phyloP scores from a whole-genome alignment of 1,140 invertebrate species.

The Melanaphis sacchari region DNA sequence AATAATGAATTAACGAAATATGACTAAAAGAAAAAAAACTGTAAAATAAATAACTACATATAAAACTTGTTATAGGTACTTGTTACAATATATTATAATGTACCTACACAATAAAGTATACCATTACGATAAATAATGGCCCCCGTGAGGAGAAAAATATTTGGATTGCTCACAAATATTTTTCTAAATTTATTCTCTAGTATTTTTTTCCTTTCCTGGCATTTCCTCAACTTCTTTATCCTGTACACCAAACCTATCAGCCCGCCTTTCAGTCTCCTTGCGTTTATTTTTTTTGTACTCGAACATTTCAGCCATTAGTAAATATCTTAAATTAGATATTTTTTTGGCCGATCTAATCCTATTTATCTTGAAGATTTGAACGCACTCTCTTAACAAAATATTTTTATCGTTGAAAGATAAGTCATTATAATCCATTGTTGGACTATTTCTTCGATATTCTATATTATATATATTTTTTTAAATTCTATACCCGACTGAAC shows the following conservation, averaged over 20 bases:
- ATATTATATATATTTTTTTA: not conserved
- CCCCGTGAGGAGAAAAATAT: not conserved
- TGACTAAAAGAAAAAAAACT: not conserved
- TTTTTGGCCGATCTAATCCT: not conserved
- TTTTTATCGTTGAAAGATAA: not conserved
- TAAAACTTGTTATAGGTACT: not conserved
- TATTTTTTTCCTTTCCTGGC: not conserved
- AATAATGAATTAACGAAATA: not conserved
- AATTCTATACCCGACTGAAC: not conserved
- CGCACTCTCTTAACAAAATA: not conserved
- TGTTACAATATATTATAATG: constrained; percentile 8
- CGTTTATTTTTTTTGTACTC: not conserved
- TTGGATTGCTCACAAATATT: constrained; percentile 1
- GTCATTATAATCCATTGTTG: not conserved
- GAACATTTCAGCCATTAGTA: not conserved
- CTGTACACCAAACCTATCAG: not conserved
- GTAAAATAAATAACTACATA: not conserved
- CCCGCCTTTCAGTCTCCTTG: not conserved
- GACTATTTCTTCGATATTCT: not conserved
- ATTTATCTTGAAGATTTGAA: not conserved
- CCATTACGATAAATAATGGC: not conserved
- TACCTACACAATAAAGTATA: not conserved
- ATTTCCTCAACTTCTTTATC: constrained; percentile 4
- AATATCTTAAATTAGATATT: not conserved
- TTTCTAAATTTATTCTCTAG: not conserved